Percentiles rank a stretch among this genome's conserved stretches.
phyloP scores from a whole-genome alignment of 2,888 invertebrate species.

The Tholera decimalis region DNA sequence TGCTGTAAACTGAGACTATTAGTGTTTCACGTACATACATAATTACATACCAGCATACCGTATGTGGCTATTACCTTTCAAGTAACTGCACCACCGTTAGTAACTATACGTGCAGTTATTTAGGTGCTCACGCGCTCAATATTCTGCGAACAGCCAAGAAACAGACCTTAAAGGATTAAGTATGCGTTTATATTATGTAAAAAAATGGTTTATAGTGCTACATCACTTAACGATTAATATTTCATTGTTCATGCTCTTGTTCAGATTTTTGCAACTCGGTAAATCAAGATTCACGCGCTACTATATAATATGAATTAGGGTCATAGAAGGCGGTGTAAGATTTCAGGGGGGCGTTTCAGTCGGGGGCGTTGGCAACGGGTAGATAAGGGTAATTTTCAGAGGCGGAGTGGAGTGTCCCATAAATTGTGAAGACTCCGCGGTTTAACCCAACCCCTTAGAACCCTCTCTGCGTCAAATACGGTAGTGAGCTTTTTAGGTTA shows the following conservation, averaged over 20 bases:
- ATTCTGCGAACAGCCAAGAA: not conserved
- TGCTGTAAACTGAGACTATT: conserved; percentile 33
- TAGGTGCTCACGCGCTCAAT: not conserved
- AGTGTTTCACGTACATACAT: not conserved
- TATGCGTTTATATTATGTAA: not conserved
- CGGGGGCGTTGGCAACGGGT: conserved; percentile 43
- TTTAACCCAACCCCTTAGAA: conserved; percentile 18
- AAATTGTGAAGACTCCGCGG: conserved; percentile 17
- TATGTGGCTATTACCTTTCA: not conserved
- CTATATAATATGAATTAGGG: not conserved
- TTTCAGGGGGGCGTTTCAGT: conserved; percentile 57
- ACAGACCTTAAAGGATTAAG: not conserved
- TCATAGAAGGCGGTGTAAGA: conserved; percentile 43
- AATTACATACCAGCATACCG: not conserved
- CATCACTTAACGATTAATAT: no score
- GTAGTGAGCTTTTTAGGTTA: conserved; percentile 2
- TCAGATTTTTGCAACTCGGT: not conserved
- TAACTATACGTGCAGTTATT: not conserved
- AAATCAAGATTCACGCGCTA: no score
- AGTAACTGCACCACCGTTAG: not conserved
- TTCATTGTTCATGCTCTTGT: not conserved
- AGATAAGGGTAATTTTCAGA: conserved; percentile 41
- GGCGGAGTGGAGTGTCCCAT: conserved; percentile 44
- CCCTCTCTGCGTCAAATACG: not conserved
- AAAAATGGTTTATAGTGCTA: not conserved